Conservation (phyloP, 2,888 invertebrate genomes). For the Nysson spinosus region DNA sequence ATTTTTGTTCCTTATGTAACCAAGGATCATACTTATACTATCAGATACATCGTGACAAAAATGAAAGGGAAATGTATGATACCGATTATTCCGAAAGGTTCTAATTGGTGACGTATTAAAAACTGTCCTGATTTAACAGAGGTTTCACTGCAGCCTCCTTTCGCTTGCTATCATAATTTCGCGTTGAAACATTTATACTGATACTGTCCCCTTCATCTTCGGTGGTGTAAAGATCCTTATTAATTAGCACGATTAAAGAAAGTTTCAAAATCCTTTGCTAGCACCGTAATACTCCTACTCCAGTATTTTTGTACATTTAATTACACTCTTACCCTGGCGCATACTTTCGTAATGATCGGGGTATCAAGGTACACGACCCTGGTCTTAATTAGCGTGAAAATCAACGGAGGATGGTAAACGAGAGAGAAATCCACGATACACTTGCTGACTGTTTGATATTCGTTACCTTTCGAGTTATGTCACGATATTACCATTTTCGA, state of each 20-base stretch:
- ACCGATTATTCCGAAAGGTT: too few species aligned
- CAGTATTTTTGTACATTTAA: slow-evolving; percentile 29
- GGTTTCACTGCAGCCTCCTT: too few species aligned
- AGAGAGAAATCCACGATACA: neutral
- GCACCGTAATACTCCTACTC: slow-evolving; percentile 13
- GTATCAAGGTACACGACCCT: slow-evolving; percentile 54
- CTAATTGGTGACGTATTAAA: too few species aligned
- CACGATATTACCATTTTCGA: too few species aligned
- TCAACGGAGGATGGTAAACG: neutral
- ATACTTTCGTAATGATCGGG: slow-evolving; percentile 33
- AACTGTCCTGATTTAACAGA: too few species aligned
- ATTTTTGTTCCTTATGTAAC: too few species aligned
- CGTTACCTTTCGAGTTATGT: neutral
- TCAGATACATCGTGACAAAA: too few species aligned
- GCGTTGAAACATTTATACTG: neutral
- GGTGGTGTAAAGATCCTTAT: slow-evolving; percentile 49
- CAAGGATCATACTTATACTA: too few species aligned
- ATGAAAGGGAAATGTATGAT: too few species aligned
- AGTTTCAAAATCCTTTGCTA: slow-evolving; percentile 50
- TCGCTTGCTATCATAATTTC: slow-evolving; percentile 9
- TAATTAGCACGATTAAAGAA: slow-evolving; percentile 54
- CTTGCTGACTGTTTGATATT: neutral
- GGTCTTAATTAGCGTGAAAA: slow-evolving; percentile 55
- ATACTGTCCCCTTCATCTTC: slow-evolving; percentile 38
- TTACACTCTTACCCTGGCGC: slow-evolving; percentile 27